phyloP scores from a whole-genome alignment of 2,888 invertebrate species.

The Lasioglossum vierecki region DNA sequence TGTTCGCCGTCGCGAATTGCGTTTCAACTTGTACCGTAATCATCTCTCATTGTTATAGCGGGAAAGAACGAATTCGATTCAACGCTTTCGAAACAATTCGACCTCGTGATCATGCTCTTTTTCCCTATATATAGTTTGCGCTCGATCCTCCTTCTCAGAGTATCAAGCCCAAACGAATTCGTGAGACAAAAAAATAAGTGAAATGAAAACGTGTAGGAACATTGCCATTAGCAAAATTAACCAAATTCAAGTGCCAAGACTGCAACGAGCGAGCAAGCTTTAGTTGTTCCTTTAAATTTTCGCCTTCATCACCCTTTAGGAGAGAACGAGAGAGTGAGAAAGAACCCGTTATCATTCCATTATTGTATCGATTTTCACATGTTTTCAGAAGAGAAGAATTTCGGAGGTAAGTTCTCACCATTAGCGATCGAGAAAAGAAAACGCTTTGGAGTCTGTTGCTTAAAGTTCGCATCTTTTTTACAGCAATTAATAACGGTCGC shows the following conservation, averaged over 20 bases:
- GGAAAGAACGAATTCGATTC: constrained; percentile 40
- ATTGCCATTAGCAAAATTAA: constrained; percentile 34
- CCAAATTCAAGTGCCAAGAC: constrained; percentile 50
- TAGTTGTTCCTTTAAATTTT: constrained; percentile 2
- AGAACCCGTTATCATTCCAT: neutral
- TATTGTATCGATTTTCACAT: constrained; percentile 28
- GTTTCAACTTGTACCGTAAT: neutral
- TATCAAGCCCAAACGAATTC: constrained; percentile 61
- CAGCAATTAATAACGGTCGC: constrained; percentile 2
- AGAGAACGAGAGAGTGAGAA: neutral
- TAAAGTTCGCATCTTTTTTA: constrained; percentile 26
- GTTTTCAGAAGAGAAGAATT: constrained; percentile 19
- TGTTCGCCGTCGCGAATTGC: neutral
- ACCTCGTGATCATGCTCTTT: constrained; percentile 57
- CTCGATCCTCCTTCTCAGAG: constrained; percentile 61
- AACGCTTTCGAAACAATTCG: constrained; percentile 46
- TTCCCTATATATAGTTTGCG: constrained; percentile 56
- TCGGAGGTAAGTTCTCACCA: constrained; percentile 29
- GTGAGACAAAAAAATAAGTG: neutral
- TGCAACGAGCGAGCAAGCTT: constrained; percentile 11
- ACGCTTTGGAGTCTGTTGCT: constrained; percentile 23
- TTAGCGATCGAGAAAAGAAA: constrained; percentile 10
- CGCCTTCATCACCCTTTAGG: neutral
- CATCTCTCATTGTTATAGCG: neutral
- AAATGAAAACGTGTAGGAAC: constrained; percentile 7